Base-by-base conservation (phyloP, 2,113 vertebrate species). In the Polyodon spathula region DNA sequence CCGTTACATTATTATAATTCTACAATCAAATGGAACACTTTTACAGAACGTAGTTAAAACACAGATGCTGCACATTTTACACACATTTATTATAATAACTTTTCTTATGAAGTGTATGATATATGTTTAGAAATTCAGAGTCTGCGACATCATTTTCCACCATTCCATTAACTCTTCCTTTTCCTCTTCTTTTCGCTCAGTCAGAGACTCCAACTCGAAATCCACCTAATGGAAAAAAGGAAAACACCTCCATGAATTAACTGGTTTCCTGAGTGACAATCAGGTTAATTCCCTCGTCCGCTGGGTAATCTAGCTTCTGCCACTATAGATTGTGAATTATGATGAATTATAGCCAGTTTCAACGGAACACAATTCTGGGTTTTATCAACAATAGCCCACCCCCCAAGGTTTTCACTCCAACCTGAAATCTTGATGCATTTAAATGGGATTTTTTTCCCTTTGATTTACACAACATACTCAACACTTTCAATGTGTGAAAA, bases 71-170 rank as follows among this genome's bases (percentile, higher is more conserved):
- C 51, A n/a, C 40, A 78, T 80, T 74, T 74, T 79, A 69, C 80
- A 81, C 59, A 64, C 41, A 75, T 63, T 71, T 71, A 66, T 50
- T 9, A 78, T 80, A 73, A 73, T 79, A 69, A 79, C 81, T 59
- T 65, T 42, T 74, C 64, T 71, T 71, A 67, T 50, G 10, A 65
- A 8, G 57, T 56, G 59, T 15, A 41, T 41, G 38, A 12, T 64
- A 44, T 40, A 61, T 6, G 39, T 61, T 91, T 81, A 99, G 90
- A 99, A 99, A 86, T 99, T 99, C 74, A 99, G 74, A 57, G 95
- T 98, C 88, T 98, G 92, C 71, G 95, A 99, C 96, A 99, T 99
- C 96, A 99, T 99, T 85, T 97, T 97, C 96, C 96, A 99, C 96
- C 96, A 99, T 67, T 98, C 93, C 93, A 97, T 93, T 69, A 99